Evolutionary conservation across 53 echinoderm and acorn worm genomes (phyloP).

Genomic region (Henricia sp.): DNA sequence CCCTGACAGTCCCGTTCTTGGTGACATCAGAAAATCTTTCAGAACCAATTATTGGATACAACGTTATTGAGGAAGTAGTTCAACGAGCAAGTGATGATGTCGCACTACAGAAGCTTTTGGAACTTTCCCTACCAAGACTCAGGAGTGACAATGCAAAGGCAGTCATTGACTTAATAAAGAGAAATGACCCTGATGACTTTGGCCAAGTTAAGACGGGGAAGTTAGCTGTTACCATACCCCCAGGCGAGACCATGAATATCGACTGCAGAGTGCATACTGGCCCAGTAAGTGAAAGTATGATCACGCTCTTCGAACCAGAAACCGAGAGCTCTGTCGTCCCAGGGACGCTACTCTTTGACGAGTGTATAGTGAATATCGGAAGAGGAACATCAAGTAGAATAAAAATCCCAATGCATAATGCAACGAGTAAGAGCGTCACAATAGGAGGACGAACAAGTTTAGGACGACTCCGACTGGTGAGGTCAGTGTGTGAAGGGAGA

Average conservation of each 20-base stretch:
- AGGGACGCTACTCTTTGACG: neutral
- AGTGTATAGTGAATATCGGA: conserved; percentile 10
- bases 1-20: conserved; percentile 2
- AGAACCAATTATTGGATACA: conserved; percentile 75
- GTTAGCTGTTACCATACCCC: neutral
- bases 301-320: conserved; percentile 48
- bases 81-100: neutral
- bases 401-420: conserved; percentile 29
- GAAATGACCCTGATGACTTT: neutral
- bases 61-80: conserved; percentile 69
- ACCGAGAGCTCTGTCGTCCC: too few species aligned
- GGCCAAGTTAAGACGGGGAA: conserved; percentile 19
- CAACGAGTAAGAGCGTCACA: conserved; percentile 12
- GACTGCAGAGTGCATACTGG: conserved; percentile 33
- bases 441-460: conserved; percentile 30
- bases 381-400: conserved; percentile 6
- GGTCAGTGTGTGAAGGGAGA: neutral
- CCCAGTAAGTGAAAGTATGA: neutral
- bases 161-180: neutral
- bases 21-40: neutral
- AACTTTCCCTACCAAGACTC: neutral
- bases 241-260: conserved; percentile 13
- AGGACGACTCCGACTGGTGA: neutral
- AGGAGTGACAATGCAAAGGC: too few species aligned
- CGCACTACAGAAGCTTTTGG: neutral